Evolutionary conservation across 2,113 vertebrate genomes (phyloP).

Genomic region (Alouatta palliata): DNA sequence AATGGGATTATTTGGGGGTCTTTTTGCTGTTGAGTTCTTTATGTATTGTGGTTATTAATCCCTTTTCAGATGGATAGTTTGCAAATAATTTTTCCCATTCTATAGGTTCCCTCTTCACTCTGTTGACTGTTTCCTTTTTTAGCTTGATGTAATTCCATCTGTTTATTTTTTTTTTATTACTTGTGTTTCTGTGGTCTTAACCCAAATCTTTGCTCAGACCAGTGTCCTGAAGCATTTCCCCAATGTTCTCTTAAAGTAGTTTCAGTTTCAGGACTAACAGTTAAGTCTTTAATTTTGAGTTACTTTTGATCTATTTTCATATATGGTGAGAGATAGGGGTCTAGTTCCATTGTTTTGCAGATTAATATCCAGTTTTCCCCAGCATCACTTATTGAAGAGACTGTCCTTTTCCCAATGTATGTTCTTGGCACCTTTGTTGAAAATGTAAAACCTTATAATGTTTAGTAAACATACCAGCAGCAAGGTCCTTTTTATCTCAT

Average conservation of each 20-base stretch:
- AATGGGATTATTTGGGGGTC: not conserved
- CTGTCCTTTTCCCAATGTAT: not conserved
- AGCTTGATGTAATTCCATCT: not conserved
- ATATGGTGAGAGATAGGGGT: not conserved
- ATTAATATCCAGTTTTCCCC: not conserved
- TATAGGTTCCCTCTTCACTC: not conserved
- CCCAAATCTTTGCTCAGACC: not conserved
- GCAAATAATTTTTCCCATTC: not conserved
- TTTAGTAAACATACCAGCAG: not conserved
- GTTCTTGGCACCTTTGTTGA: not conserved
- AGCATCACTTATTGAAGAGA: not conserved
- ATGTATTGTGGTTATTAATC: not conserved
- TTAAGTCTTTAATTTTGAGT: not conserved
- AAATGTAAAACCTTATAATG: not conserved
- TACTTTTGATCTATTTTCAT: not conserved
- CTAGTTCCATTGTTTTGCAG: not conserved
- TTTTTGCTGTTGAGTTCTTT: not conserved
- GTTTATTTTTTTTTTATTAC: not conserved
- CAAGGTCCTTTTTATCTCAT: constrained; percentile 18
- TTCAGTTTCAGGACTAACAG: not conserved
- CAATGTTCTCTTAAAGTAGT: not conserved
- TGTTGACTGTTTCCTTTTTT: not conserved
- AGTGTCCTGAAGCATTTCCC: not conserved
- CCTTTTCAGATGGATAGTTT: not conserved
- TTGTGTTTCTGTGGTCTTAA: not conserved